phyloP scores from a whole-genome alignment of 2,888 invertebrate species.

The Drosophila peninsularis region DNA sequence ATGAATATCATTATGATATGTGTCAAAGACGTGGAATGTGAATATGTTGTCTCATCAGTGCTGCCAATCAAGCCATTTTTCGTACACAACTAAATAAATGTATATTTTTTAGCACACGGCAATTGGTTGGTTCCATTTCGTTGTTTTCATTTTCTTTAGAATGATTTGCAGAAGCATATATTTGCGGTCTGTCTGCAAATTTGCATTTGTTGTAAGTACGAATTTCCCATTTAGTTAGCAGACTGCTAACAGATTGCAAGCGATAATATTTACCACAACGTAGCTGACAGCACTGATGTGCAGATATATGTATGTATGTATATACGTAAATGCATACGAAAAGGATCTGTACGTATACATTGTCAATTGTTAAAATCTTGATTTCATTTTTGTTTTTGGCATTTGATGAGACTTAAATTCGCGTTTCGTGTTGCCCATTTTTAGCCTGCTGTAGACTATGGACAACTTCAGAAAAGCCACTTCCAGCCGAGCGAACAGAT shows the following conservation, averaged over 20 bases:
- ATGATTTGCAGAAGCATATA: neutral
- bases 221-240: neutral
- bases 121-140: neutral
- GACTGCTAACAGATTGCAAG: neutral
- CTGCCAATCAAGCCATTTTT: neutral
- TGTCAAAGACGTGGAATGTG: neutral
- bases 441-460: conserved; percentile 45
- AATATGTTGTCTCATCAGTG: neutral
- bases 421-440: conserved; percentile 67
- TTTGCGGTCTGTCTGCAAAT: neutral
- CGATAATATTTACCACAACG: neutral
- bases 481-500: conserved; percentile 18
- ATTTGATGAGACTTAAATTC: conserved; percentile 57
- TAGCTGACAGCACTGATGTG: neutral
- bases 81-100: neutral
- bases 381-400: conserved; percentile 1
- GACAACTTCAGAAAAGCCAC: conserved; percentile 56
- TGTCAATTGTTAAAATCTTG: neutral
- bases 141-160: neutral
- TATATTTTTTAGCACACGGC: neutral
- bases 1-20: conserved; percentile 13
- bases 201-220: neutral
- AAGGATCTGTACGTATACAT: neutral
- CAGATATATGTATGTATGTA: neutral
- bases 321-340: neutral